Base-by-base conservation (phyloP, 1,140 invertebrate genomes). In the Eriosoma lanigerum region DNA sequence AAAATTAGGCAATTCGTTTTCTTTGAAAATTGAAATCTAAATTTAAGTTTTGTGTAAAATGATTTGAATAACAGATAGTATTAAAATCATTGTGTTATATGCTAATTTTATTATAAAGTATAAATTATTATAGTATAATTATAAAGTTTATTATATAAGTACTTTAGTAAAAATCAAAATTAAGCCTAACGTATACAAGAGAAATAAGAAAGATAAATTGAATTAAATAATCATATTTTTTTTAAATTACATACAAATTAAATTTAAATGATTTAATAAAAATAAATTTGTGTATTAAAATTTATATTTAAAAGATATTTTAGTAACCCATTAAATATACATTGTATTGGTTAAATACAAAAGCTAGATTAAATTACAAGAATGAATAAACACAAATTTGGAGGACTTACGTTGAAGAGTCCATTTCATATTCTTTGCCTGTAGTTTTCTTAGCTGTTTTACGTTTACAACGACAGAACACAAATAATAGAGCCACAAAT, bases 351-450 rank as follows among this genome's bases (percentile, higher is more conserved):
- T 72, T 46, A 29, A 19, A 52, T 9, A 52, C 48, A 26, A 72
- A 72, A 32, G 26, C 46, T 29, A 52, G 13, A 4, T 50, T 3
- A 9, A 52, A 4, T 19, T 52, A 29, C 68, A 29, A 72, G 17
- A 72, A 13, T 19, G n/a, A 24, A 24, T 46, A 29, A 52, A 72
- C 17, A 26, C 17, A 26, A 68, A 72, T 10, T 52, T 29, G 17
- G 13, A 75, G 54, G 48, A 81, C 81, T 81, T 78, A 81, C 81
- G 81, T 81, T 9, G 89, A 88, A 1, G 93, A 92, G 84, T 95
- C 93, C 92, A 94, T 93, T 87, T 95, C 94, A 85, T 94, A 94
- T 85, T 95, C 93, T 86, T 96, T 96, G 82, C 92, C 91, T 83
- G 90, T 90, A 81, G 89, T 90, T 84, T 94, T 94, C 85, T 94